These are phyloP conservation scores for Pelodytes ibericus DNA, from an alignment of 2,797 vertebrate genomes.

Conservation along the genomic window DNA sequence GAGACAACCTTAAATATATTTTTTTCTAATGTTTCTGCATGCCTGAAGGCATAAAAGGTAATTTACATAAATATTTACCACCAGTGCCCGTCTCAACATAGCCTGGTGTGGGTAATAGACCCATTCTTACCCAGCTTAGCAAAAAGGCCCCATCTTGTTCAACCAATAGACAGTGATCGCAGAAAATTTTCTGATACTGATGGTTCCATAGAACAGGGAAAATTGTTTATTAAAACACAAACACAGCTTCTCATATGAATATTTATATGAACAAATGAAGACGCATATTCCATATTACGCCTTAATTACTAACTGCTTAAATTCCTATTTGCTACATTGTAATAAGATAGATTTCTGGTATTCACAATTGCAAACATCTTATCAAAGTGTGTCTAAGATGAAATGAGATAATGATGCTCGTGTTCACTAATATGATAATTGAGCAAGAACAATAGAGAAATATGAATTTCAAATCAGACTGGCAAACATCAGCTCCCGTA, in stretches of 20 bases:
- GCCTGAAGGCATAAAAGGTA: no score
- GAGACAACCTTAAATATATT: no score
- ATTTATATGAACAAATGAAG: slow-evolving; percentile 54
- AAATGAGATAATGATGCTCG: slow-evolving; percentile 55
- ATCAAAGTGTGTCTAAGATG: slow-evolving; percentile 55
- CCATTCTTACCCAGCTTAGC: no score
- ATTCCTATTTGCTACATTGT: slow-evolving; percentile 43
- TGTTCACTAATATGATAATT: slow-evolving; percentile 57
- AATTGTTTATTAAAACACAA: slow-evolving; percentile 48
- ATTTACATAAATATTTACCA: no score
- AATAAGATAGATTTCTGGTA: slow-evolving; percentile 53
- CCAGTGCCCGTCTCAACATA: no score
- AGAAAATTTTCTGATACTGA: slow-evolving; percentile 4
- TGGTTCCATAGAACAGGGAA: slow-evolving; percentile 26
- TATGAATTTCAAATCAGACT: slow-evolving; percentile 56
- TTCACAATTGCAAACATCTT: slow-evolving; percentile 56
- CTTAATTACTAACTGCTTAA: slow-evolving; percentile 56
- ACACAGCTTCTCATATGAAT: slow-evolving; percentile 34
- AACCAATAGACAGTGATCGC: neutral
- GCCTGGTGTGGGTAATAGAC: no score
- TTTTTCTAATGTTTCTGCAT: no score
- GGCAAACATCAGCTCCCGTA: slow-evolving; percentile 23
- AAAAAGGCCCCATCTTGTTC: neutral
- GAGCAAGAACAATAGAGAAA: slow-evolving; percentile 55
- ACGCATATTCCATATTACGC: slow-evolving; percentile 44